Evolutionary conservation across 2,888 invertebrate species (phyloP), one percentile per base, ranked within the genome.

Genomic region (Pachycephus smyrnensis): DNA sequence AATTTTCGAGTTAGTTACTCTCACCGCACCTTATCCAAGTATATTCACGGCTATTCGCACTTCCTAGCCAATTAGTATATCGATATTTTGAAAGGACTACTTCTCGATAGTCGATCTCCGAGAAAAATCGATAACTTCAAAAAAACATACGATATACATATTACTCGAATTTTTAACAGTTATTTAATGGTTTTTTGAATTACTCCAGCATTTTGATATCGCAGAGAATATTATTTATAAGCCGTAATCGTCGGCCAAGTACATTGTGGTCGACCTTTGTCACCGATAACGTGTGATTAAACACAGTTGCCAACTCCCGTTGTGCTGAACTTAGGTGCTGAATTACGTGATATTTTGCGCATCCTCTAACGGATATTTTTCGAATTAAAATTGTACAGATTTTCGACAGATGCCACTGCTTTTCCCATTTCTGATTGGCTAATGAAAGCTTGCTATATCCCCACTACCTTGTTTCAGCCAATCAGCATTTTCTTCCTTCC

Each of bases 21-120:
- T 31, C 71, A 71, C 32, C 71, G 31, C 32, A 71, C 71, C 71
- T 71, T 23, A 71, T 33, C 31, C 6, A 12, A 71, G 12, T 31
- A 71, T 30, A 55, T 55, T 33, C 32, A 71, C 71, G 12, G 71
- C 71, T 32, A 71, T 71, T 33, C 71, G 32, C 71, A 71, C 71
- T 71, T 31, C 71, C 31, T 33, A 71, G 32, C 31, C 71, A 71
- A 31, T 71, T 31, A 71, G 33, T 33, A 23, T 71, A 71, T 71
- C 71, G 71, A 71, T 71, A 71, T 71, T 71, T 71, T 71, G 32
- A 71, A 31, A 71, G 71, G 71, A 33, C 32, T 71, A 23, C 71
- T 12, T 32, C 32, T 71, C 71, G 71, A 71, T 71, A 71, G 31
- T 31, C 71, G 71, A 71, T 71, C 12, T 71, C 32, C 32, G 33